Evolutionary conservation across 2,113 vertebrate species (phyloP).

Genomic region (Salvator merianae): DNA sequence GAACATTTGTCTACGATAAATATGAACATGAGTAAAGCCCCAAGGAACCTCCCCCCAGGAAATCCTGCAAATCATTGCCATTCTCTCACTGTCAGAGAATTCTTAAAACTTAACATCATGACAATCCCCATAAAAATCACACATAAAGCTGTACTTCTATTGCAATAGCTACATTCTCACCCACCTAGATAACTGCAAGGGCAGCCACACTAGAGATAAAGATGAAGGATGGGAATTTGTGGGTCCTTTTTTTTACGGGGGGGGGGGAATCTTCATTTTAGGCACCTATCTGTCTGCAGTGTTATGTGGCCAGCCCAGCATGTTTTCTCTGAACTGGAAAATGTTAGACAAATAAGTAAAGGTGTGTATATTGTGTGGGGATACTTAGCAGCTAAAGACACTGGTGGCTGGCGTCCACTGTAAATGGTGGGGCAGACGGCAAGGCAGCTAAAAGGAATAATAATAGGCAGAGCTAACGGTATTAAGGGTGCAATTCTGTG

Average conservation of each 20-base stretch:
- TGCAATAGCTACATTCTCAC: not conserved
- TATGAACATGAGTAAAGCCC: not conserved
- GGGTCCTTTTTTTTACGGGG: too few species aligned
- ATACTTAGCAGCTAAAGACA: too few species aligned
- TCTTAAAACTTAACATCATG: not conserved
- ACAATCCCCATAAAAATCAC: not conserved
- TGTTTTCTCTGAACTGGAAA: not conserved
- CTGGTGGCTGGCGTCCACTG: too few species aligned
- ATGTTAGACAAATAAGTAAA: not conserved
- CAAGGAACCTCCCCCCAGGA: slow-evolving; percentile 11
- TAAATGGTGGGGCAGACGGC: too few species aligned
- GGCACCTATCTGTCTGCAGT: not conserved
- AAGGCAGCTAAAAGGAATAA: too few species aligned
- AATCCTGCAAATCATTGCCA: not conserved
- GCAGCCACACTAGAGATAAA: not conserved
- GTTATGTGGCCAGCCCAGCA: not conserved
- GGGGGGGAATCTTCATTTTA: not conserved
- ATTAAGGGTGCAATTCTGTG: too few species aligned
- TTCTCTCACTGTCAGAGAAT: not conserved
- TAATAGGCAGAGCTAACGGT: too few species aligned
- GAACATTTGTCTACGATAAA: slow-evolving; percentile 25
- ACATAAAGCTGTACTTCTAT: not conserved
- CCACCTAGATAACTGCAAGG: not conserved
- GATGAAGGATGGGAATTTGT: too few species aligned
- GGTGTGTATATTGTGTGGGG: not conserved